These are phyloP conservation scores for Acropternis orthonyx DNA, from an alignment of 2,797 vertebrate genomes.

Conservation along the genomic window DNA sequence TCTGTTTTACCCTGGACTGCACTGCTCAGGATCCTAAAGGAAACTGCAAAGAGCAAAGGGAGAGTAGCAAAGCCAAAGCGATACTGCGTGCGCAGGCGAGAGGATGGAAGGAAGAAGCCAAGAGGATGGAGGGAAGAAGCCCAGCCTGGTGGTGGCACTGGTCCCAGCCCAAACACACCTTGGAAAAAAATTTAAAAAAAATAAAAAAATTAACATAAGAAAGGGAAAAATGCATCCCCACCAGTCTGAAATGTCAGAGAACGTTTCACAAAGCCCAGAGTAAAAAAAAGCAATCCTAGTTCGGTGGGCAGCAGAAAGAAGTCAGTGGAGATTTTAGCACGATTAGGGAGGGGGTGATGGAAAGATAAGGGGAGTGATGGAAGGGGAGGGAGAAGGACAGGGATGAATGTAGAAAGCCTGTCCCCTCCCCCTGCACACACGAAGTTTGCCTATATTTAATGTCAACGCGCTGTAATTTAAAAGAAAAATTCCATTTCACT, in stretches of 20 bases:
- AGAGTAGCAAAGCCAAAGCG: not conserved
- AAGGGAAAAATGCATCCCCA: not conserved
- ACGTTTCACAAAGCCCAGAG: not conserved
- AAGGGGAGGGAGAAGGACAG: not conserved
- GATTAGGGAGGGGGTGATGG: not conserved
- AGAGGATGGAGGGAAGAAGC: not conserved
- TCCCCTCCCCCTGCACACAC: not conserved
- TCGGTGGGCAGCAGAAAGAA: not conserved
- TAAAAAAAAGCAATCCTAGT: not conserved
- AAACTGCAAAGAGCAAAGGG: not conserved
- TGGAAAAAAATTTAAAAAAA: not conserved
- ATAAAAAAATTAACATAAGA: not conserved
- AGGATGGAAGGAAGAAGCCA: not conserved
- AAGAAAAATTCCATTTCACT: slow-evolving; percentile 77
- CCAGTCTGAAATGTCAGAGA: not conserved
- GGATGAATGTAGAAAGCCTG: not conserved
- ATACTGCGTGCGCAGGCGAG: rapidly evolving
- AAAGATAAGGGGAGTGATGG: not conserved
- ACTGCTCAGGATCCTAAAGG: not conserved
- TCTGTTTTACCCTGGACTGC: slow-evolving; percentile 4
- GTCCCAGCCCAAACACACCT: rapidly evolving
- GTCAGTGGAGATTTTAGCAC: rapidly evolving
- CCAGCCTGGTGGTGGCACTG: not conserved
- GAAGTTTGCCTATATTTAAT: slow-evolving; percentile 68
- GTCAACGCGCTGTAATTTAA: slow-evolving; percentile 68